Evolutionary conservation across 2,888 invertebrate species (phyloP), one percentile per base, ranked within the genome.

Genomic region (Agrochola lychnidis): DNA sequence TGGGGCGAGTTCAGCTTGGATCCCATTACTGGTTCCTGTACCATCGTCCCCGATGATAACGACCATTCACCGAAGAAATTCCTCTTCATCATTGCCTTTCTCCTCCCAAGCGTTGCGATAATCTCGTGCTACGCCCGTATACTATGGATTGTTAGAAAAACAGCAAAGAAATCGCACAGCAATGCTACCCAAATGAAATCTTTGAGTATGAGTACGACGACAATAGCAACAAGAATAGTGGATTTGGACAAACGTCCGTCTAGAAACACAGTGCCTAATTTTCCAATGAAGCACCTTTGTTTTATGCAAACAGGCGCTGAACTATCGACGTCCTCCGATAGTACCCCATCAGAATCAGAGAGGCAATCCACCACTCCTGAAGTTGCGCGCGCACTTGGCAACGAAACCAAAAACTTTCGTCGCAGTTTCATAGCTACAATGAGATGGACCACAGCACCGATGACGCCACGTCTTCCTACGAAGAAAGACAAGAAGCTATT

Each of bases 1-100:
- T 98, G 98, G 98, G 98, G 99, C 1, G 96, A 97, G 70, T 99
- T 98, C 89, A 98, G 98, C 2, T 95, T 98, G 81, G 98, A 98
- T 90, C 95, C 95, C 0, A 94, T 94, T 40, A 98, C 98, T 70
- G 98, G 98, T 1, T 98, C 98, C 16, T 99, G 99, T 91, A 98
- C 98, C 53, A 98, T 98, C 87, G 95, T 98, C 1, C 97, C 97
- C 0, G 98, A 98, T 90, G 91, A 96, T 57, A 94, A 97, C 88
- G 97, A 97, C 79, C 97, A 97, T 67, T 97, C 98, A 68, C 98
- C 98, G 5, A 99, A 98, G 93, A 98, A 97, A 87, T 97, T 98
- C 70, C 97, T 99, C 3, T 99, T 99, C 92, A 97, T 98, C 4
- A 97, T 97, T 67, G 99, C 98, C 40, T 99, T 99, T 90, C 97